Base-by-base conservation (phyloP, 2,113 vertebrate genomes). In the Parus major region DNA sequence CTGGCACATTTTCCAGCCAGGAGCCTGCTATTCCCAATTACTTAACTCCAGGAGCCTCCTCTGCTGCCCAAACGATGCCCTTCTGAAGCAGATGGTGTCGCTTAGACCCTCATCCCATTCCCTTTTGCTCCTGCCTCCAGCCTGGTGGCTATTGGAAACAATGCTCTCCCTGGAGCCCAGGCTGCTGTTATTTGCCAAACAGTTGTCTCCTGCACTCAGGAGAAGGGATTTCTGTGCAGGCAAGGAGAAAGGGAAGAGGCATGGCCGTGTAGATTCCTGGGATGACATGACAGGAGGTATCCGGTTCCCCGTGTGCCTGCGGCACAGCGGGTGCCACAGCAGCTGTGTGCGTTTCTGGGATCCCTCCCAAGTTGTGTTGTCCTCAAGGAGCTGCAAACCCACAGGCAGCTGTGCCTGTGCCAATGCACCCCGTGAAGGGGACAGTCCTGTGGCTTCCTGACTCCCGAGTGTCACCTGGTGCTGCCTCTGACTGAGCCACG, bases 11-110 rank as follows among this genome's bases (percentile, higher is more conserved):
- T 73, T 94, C 19, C 91, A 95, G 95, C 92, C 94, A 96, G 90
- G 76, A 96, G 69, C 92, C 82, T 88, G 75, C 92, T 68, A 96
- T 93, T 95, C 92, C 92, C 92, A 93, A 96, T 94, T 95, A 96
- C 72, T 94, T 82, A 93, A 90, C 92, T 96, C 95, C 95, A 95
- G 93, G 93, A 95, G 88, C 72, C 87, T 90, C 85, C 86, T 94
- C 78, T 5, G 8, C 73, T 78, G 85, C 85, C 1, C 72, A 93
- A 91, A 29, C 0, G 12, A 83, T 83, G 94, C 41, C 93, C 82
- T 90, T 86, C 68, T 4, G 35, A 86, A 95, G 90, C 95, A 96
- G 90, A 95, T 81, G 94, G 92, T 75, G 61, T 79, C 8, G 0
- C 92, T 94, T 80, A 80, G 11, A 70, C 59, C 60, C 69, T 36